These are phyloP conservation scores for Ligdia adustata DNA, from an alignment of 2,888 invertebrate genomes.

Conservation along the genomic window DNA sequence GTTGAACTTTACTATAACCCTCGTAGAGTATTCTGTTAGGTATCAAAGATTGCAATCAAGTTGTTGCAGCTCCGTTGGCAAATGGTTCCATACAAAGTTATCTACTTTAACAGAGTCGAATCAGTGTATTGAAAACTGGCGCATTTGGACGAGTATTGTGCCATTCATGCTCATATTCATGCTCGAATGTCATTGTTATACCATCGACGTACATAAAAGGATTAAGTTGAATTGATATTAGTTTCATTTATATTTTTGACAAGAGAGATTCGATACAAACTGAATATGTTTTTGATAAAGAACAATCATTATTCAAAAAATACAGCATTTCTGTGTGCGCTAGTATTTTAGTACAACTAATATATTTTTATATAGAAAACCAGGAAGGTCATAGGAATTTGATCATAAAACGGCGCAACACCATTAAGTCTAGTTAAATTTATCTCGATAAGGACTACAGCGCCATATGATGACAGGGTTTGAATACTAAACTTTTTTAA, in stretches of 20 bases:
- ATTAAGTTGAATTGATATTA: slow-evolving; percentile 1
- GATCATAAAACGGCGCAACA: too few relatives aligned
- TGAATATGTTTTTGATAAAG: too few relatives aligned
- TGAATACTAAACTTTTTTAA: too few relatives aligned
- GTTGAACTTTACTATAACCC: not conserved
- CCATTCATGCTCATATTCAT: slow-evolving; percentile 11
- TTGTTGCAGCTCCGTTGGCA: slow-evolving; percentile 38
- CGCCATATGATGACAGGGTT: too few relatives aligned
- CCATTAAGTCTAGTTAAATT: too few relatives aligned
- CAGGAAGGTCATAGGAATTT: too few relatives aligned
- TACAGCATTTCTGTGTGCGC: too few relatives aligned
- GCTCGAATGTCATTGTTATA: slow-evolving; percentile 13
- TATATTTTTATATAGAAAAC: too few relatives aligned
- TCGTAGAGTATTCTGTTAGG: slow-evolving; percentile 12
- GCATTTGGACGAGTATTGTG: slow-evolving; percentile 17
- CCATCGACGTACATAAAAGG: slow-evolving; percentile 7
- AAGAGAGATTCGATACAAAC: not conserved
- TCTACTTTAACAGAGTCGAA: slow-evolving; percentile 39
- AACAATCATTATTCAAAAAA: too few relatives aligned
- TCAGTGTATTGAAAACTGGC: slow-evolving; percentile 31
- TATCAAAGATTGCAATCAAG: slow-evolving; percentile 33
- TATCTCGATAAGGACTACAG: too few relatives aligned
- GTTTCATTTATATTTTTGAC: not conserved
- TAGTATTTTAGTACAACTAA: too few relatives aligned
- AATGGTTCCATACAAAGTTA: slow-evolving; percentile 48